A percentile compares a stretch with the other conserved stretches of the same genome.
These are phyloP conservation scores for Archips crataeganus DNA, from an alignment of 2,888 invertebrate species.

Conservation along the genomic window DNA sequence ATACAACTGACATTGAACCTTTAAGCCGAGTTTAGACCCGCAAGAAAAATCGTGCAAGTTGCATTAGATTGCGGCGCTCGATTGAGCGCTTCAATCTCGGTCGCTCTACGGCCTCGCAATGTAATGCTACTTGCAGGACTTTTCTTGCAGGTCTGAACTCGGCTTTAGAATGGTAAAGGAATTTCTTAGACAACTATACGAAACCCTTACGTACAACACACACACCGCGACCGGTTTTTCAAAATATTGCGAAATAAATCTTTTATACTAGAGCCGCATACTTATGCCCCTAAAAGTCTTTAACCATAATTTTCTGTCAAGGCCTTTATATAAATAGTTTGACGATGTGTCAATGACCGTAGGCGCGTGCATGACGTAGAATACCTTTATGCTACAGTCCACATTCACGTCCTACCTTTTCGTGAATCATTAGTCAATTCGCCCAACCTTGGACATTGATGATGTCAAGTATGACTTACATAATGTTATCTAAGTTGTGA, in stretches of 20 bases:
- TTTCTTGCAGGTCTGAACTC: too few species aligned
- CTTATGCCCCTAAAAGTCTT: not conserved
- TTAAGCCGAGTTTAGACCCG: too few species aligned
- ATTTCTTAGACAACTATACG: too few species aligned
- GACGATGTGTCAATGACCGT: slow-evolving; percentile 40
- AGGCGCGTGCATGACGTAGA: slow-evolving; percentile 32
- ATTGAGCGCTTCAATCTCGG: too few species aligned
- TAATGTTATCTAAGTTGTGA: slow-evolving; percentile 30
- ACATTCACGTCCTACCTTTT: slow-evolving; percentile 25
- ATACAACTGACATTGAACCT: too few species aligned
- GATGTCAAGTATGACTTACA: slow-evolving; percentile 38
- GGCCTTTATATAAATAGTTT: slow-evolving; percentile 19
- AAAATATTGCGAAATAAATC: not conserved
- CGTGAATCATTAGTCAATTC: slow-evolving; percentile 33
- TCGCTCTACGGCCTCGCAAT: too few species aligned
- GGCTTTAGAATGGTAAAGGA: too few species aligned
- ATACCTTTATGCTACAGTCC: not conserved
- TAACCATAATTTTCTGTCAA: slow-evolving; percentile 26
- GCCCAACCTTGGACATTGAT: slow-evolving; percentile 33
- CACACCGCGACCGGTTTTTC: too few species aligned
- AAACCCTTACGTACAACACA: too few species aligned
- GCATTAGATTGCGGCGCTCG: too few species aligned
- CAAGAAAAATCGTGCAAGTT: too few species aligned
- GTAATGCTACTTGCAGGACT: too few species aligned
- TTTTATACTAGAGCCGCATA: not conserved